Conservation (phyloP, 2,113 vertebrate species). For the Boleophthalmus pectinirostris region DNA sequence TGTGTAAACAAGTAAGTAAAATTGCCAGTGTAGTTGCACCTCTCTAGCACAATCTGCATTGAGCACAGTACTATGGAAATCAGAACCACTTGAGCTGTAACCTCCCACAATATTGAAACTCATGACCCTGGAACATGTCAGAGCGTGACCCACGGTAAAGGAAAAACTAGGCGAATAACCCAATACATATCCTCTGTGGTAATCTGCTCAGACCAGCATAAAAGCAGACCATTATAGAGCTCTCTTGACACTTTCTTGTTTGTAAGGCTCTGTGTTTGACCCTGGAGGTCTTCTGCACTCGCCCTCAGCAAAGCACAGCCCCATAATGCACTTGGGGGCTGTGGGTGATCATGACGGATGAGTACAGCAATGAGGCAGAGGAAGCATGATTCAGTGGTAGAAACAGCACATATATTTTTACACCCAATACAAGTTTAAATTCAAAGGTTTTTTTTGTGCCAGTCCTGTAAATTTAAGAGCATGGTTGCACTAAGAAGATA, state of each 20-base stretch:
- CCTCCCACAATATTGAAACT: neutral
- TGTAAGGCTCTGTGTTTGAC: conserved; percentile 46
- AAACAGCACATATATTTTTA: conserved; percentile 7
- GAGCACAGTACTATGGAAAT: neutral
- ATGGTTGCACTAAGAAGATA: neutral
- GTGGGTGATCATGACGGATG: conserved; percentile 7
- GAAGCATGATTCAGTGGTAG: conserved; percentile 33
- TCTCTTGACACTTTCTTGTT: conserved; percentile 21
- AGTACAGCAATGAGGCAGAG: conserved; percentile 20
- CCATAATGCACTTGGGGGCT: conserved; percentile 31
- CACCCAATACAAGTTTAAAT: neutral
- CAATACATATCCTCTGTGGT: conserved; percentile 15
- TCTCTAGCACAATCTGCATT: neutral
- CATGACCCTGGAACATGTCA: conserved; percentile 29
- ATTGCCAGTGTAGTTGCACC: no score
- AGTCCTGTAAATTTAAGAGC: neutral
- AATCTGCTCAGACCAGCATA: conserved; percentile 14
- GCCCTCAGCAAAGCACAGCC: conserved; percentile 47
- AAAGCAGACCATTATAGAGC: neutral
- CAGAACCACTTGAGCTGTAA: neutral
- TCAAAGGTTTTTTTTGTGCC: neutral
- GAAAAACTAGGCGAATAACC: conserved; percentile 1
- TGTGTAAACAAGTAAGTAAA: no score
- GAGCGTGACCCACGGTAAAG: conserved; percentile 19
- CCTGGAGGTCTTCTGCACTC: conserved; percentile 35